These are phyloP conservation scores for Harpalus rufipes DNA, from an alignment of 2,888 invertebrate species.

Conservation along the genomic window DNA sequence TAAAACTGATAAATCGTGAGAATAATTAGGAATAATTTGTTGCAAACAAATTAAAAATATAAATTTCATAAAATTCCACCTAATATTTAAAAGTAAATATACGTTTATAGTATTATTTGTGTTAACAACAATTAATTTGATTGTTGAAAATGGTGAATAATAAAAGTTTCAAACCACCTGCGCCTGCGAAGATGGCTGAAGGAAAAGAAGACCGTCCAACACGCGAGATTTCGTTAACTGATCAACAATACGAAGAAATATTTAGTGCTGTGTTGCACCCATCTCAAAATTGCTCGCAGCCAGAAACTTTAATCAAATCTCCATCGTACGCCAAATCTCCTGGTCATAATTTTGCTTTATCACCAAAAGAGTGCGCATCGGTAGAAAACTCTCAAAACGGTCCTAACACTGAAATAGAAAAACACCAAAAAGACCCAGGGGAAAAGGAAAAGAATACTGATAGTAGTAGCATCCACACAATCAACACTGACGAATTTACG, in stretches of 20 bases:
- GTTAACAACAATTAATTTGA: not conserved
- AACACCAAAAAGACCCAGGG: not conserved
- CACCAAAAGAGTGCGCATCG: constrained; percentile 48
- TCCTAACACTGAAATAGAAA: not conserved
- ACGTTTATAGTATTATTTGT: not conserved
- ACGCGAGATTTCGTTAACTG: not conserved
- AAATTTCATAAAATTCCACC: no score
- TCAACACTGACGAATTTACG: constrained; percentile 14
- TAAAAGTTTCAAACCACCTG: constrained; percentile 44
- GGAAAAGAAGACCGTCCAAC: not conserved
- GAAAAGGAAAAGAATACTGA: not conserved
- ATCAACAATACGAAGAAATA: constrained; percentile 46
- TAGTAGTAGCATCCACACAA: not conserved
- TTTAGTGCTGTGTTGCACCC: constrained; percentile 23
- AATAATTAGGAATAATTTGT: not conserved
- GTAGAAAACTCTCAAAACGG: constrained; percentile 22
- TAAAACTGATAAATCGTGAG: not conserved
- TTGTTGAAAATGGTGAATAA: constrained; percentile 42
- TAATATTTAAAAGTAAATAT: no score
- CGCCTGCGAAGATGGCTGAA: constrained; percentile 19
- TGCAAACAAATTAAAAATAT: not conserved
- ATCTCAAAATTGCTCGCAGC: not conserved
- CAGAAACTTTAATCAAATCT: not conserved
- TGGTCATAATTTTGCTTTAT: not conserved
- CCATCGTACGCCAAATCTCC: constrained; percentile 14